phyloP scores from a whole-genome alignment of 2,797 vertebrate species.

The Brachyrhaphis roseni region DNA sequence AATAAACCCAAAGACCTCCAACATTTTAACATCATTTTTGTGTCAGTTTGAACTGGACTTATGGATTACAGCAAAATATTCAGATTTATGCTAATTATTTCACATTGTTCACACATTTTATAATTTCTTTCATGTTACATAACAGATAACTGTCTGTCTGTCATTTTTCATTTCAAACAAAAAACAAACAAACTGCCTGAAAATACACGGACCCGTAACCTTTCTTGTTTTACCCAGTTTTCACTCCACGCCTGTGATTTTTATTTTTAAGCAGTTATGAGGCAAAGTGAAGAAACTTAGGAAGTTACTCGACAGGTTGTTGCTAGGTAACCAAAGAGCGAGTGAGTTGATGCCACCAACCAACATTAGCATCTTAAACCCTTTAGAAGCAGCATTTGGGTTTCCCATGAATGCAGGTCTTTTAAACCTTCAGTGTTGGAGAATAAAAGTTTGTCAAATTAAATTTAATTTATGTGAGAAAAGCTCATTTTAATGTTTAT shows the following conservation, averaged over 20 bases:
- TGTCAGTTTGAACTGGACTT: background rate
- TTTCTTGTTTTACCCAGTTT: too few relatives aligned
- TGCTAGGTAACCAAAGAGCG: too few relatives aligned
- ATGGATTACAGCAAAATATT: background rate
- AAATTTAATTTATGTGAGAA: background rate
- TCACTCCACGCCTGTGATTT: too few relatives aligned
- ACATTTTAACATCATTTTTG: background rate
- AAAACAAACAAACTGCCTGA: too few relatives aligned
- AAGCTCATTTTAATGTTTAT: background rate
- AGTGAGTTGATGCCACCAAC: too few relatives aligned
- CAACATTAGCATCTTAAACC: background rate
- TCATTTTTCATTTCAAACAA: too few relatives aligned
- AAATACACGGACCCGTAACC: too few relatives aligned
- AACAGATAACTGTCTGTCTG: too few relatives aligned
- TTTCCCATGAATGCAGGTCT: background rate
- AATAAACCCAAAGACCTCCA: background rate
- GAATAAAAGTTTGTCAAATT: background rate
- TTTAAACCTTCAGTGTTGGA: background rate
- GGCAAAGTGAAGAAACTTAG: too few relatives aligned
- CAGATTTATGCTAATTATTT: background rate
- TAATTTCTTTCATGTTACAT: background rate
- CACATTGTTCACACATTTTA: background rate
- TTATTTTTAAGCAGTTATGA: too few relatives aligned
- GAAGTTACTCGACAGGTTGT: too few relatives aligned
- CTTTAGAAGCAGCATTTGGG: background rate